phyloP scores from a whole-genome alignment of 1,140 invertebrate species.

The Pinna nobilis region DNA sequence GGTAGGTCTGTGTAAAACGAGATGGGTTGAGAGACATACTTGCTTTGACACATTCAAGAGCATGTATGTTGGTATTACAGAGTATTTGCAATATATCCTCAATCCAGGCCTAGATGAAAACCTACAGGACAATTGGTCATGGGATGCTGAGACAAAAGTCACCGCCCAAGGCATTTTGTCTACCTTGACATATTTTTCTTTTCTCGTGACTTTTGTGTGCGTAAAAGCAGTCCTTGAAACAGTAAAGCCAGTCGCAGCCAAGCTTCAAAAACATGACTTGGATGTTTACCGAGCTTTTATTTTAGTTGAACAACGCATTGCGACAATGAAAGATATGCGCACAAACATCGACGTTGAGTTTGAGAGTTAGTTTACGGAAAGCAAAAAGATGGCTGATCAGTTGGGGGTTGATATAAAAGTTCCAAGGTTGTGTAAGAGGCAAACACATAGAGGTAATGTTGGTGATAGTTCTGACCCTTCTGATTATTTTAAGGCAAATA shows the following conservation, averaged over 20 bases:
- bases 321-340: constrained; percentile 8
- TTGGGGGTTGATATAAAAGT: neutral
- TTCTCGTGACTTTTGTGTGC: neutral
- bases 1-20: constrained; percentile 29
- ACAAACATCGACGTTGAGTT: constrained; percentile 4
- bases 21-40: constrained; percentile 38
- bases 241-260: constrained; percentile 1
- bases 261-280: constrained; percentile 7
- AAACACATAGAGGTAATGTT: constrained; percentile 3
- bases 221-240: neutral
- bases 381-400: neutral
- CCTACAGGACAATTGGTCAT: constrained; percentile 9
- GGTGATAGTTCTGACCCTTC: constrained; percentile 1
- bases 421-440: constrained; percentile 2
- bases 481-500: neutral
- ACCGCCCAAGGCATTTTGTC: neutral
- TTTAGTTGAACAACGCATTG: constrained; percentile 1
- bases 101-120: neutral
- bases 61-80: constrained; percentile 1
- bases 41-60: constrained; percentile 21
- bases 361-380: constrained; percentile 1
- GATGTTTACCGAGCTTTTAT: neutral
- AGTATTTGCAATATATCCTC: neutral
- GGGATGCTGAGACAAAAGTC: constrained; percentile 4
- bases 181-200: neutral